These are phyloP conservation scores for Charadrius vociferus DNA, from an alignment of 2,113 vertebrate genomes.

Conservation along the genomic window DNA sequence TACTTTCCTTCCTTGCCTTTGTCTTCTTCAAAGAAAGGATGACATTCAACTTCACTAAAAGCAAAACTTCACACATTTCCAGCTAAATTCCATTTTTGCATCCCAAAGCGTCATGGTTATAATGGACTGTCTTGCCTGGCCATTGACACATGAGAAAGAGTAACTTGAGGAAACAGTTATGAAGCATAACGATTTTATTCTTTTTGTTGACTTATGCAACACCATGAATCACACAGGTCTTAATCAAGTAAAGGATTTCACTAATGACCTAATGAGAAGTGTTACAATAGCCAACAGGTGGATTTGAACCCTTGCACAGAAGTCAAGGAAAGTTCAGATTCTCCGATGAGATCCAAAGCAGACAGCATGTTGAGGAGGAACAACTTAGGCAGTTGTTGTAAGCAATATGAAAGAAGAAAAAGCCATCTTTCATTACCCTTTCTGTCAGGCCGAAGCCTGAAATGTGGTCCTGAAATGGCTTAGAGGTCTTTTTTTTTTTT, in stretches of 20 bases:
- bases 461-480: background rate
- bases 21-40: conserved; percentile 6
- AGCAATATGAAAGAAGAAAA: background rate
- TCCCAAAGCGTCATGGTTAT: background rate
- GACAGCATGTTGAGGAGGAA: background rate
- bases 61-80: background rate
- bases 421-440: background rate
- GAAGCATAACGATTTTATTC: background rate
- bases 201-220: background rate
- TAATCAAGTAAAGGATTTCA: background rate
- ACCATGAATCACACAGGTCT: background rate
- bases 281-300: background rate
- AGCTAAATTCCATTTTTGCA: background rate
- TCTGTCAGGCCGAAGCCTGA: background rate
- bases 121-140: background rate
- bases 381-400: background rate
- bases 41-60: conserved; percentile 24
- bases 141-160: background rate
- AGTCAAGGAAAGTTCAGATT: background rate
- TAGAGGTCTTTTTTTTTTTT: background rate
- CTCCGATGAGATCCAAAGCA: background rate
- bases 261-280: background rate
- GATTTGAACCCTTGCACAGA: background rate
- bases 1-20: background rate
- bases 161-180: background rate